A percentile compares a stretch with the other conserved stretches of the same genome.
phyloP scores from a whole-genome alignment of 2,797 vertebrate species.

The Darevskia mixta region DNA sequence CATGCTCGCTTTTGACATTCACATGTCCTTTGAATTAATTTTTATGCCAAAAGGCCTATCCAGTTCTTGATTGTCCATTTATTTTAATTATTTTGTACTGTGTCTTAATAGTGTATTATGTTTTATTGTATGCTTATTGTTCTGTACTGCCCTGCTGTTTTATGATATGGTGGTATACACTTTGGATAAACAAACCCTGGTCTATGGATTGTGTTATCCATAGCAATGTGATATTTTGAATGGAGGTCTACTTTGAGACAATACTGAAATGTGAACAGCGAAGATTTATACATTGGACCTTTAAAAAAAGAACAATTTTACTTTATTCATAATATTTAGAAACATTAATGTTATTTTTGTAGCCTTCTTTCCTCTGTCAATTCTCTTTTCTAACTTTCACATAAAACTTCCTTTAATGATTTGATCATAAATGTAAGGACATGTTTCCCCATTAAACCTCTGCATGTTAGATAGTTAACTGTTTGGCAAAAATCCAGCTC shows the following conservation, averaged over 20 bases:
- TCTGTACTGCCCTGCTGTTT: no score
- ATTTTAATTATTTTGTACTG: no score
- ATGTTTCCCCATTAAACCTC: conserved; percentile 18
- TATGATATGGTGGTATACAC: no score
- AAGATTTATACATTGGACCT: not conserved
- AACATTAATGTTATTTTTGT: not conserved
- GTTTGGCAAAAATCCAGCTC: not conserved
- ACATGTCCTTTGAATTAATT: no score
- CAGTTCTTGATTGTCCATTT: not conserved
- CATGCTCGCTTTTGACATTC: no score
- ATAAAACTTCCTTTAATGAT: not conserved
- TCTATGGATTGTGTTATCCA: no score
- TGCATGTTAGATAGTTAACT: not conserved
- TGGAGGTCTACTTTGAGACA: conserved; percentile 26
- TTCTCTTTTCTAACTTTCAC: not conserved
- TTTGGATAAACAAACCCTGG: no score
- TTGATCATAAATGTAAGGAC: not conserved
- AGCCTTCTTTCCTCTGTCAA: not conserved
- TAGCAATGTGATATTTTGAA: not conserved
- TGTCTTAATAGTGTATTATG: no score
- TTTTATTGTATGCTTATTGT: no score
- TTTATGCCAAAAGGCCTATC: no score
- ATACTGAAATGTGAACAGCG: not conserved
- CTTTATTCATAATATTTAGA: not conserved
- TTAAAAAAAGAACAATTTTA: not conserved